phyloP scores from a whole-genome alignment of 1,140 invertebrate genomes.

The Diachasmimorpha longicaudata region DNA sequence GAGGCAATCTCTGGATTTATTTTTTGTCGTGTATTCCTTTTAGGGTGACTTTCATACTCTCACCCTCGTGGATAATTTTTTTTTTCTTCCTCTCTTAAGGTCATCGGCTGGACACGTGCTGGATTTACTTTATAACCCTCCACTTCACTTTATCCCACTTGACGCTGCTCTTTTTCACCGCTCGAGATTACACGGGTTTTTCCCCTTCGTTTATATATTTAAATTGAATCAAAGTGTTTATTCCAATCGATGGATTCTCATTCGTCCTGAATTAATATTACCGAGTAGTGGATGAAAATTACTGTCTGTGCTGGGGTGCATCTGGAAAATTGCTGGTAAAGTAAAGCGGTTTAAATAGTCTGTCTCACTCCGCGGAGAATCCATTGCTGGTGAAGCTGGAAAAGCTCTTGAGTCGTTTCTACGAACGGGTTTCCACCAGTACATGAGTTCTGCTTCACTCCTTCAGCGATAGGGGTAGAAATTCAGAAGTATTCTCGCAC shows the following conservation, averaged over 20 bases:
- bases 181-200: background rate
- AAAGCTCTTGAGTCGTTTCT: constrained; percentile 13
- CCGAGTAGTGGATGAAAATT: background rate
- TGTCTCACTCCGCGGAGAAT: background rate
- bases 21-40: background rate
- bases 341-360: constrained; percentile 3
- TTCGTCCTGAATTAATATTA: background rate
- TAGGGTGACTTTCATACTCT: background rate
- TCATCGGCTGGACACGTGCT: background rate
- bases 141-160: background rate
- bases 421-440: constrained; percentile 2
- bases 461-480: background rate
- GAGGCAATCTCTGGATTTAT: background rate
- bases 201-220: background rate
- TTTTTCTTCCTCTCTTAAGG: background rate
- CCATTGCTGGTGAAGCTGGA: background rate
- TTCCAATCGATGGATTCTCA: background rate
- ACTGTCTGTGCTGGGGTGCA: background rate
- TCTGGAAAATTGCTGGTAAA: constrained; percentile 2
- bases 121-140: background rate
- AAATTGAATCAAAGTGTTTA: background rate
- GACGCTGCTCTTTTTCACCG: background rate
- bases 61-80: background rate
- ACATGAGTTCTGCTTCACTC: constrained; percentile 1
- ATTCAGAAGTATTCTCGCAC: background rate